Conservation (phyloP, 2,113 vertebrate genomes). For the Leptobrachium leishanense region DNA sequence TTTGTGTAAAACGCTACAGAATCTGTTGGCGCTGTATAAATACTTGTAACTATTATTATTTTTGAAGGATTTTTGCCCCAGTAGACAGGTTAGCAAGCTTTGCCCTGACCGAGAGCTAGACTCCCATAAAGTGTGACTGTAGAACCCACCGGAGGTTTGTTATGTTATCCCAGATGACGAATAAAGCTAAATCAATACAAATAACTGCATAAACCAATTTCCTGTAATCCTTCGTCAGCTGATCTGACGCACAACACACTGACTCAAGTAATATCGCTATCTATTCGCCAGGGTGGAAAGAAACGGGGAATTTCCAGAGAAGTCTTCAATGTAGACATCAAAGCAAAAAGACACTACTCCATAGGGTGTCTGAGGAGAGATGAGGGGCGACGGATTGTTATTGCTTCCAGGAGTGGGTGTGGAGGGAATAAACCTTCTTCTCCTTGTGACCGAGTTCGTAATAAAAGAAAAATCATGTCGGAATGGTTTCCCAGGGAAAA, state of each 20-base stretch:
- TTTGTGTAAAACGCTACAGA: too few species aligned
- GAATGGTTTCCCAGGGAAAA: constrained; percentile 39
- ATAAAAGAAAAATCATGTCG: constrained; percentile 13
- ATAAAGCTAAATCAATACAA: too few species aligned
- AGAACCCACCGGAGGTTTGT: too few species aligned
- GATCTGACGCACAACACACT: neutral
- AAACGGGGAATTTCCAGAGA: constrained; percentile 31
- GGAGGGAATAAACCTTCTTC: neutral
- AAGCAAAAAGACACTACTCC: constrained; percentile 3
- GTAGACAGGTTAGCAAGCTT: too few species aligned
- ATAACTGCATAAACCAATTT: too few species aligned
- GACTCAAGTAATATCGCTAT: constrained; percentile 5
- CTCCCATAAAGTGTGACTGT: too few species aligned
- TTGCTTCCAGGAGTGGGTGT: constrained; percentile 14
- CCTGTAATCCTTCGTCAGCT: too few species aligned
- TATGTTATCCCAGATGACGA: too few species aligned
- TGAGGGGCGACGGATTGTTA: constrained; percentile 26
- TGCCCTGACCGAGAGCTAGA: too few species aligned
- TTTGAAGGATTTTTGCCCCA: too few species aligned
- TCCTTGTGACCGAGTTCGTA: constrained; percentile 8
- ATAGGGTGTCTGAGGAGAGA: neutral
- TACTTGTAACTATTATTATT: too few species aligned
- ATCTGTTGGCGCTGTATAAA: too few species aligned
- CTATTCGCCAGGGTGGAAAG: constrained; percentile 19
- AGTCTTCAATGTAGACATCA: constrained; percentile 15